Evolutionary conservation across 2,797 vertebrate genomes (phyloP).

Genomic region (Graptemys geographica): DNA sequence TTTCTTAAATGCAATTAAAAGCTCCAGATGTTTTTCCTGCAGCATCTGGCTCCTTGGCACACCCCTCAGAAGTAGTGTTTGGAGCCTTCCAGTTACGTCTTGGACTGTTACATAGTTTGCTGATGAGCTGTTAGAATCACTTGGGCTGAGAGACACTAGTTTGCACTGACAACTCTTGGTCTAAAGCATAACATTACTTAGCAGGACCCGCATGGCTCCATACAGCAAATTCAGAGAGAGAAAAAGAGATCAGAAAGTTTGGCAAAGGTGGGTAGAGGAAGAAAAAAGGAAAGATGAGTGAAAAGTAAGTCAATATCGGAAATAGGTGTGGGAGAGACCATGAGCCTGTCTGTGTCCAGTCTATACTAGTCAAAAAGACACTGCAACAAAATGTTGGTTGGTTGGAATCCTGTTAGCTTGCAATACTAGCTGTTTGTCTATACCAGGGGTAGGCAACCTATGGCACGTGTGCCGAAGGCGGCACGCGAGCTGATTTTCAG

Average conservation of each 20-base stretch:
- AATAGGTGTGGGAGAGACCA: neutral
- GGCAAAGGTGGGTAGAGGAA: conserved; percentile 35
- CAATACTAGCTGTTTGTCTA: neutral
- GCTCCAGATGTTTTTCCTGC: conserved; percentile 53
- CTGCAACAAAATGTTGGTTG: neutral
- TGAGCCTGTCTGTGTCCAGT: neutral
- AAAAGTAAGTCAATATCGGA: neutral
- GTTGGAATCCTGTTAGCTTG: neutral
- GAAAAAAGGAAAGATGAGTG: conserved; percentile 53
- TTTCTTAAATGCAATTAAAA: conserved; percentile 65
- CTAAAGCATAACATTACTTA: conserved; percentile 26
- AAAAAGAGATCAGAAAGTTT: conserved; percentile 44
- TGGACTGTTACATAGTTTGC: conserved; percentile 65
- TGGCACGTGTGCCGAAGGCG: too few relatives aligned
- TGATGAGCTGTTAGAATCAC: conserved; percentile 35
- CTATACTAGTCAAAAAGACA: neutral
- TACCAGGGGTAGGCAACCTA: too few relatives aligned
- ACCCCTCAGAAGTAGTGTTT: conserved; percentile 60
- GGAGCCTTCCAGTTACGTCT: conserved; percentile 53
- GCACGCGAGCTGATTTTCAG: too few relatives aligned
- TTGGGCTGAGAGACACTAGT: conserved; percentile 28
- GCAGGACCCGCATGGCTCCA: neutral
- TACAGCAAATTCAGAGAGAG: conserved; percentile 4
- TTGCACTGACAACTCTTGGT: conserved; percentile 39
- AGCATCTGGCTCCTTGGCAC: conserved; percentile 69